These are phyloP conservation scores for human (Homo sapiens) DNA, from an alignment of 2,113 vertebrate genomes.

Conservation along the genomic window DNA sequence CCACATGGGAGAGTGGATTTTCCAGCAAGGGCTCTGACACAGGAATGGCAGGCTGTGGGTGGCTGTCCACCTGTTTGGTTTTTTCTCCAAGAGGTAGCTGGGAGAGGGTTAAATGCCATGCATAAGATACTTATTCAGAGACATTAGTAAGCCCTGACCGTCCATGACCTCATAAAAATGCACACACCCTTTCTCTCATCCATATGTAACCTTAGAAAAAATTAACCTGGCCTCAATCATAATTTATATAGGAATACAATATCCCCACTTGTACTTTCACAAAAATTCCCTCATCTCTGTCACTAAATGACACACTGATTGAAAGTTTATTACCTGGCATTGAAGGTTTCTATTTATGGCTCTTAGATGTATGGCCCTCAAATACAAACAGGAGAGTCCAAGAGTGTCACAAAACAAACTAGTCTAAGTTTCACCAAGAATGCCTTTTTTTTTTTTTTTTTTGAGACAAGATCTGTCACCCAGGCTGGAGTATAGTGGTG, in stretches of 20 bases:
- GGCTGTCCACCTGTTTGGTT: background rate
- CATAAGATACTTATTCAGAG: slow-evolving; percentile 66
- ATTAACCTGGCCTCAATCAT: background rate
- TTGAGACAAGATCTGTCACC: too few species aligned
- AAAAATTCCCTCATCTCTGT: background rate
- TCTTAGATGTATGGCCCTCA: background rate
- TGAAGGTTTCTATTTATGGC: background rate
- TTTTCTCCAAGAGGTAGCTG: slow-evolving; percentile 47
- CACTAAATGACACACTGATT: slow-evolving; percentile 11
- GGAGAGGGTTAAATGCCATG: slow-evolving; percentile 66
- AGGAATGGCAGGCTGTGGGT: slow-evolving; percentile 11
- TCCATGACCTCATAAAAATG: slow-evolving; percentile 68
- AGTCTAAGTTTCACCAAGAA: background rate
- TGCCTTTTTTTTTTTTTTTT: too few species aligned
- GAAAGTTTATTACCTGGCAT: background rate
- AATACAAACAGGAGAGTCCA: background rate
- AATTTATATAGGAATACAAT: slow-evolving; percentile 39
- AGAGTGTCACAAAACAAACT: background rate
- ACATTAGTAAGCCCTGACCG: slow-evolving; percentile 58
- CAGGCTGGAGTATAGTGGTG: too few species aligned
- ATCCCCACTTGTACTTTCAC: background rate
- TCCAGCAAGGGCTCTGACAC: background rate
- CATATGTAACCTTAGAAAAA: slow-evolving; percentile 41
- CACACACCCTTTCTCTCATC: slow-evolving; percentile 53
- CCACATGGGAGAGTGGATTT: background rate